Conservation (phyloP, 2,113 vertebrate species). For the Rynchops niger region DNA sequence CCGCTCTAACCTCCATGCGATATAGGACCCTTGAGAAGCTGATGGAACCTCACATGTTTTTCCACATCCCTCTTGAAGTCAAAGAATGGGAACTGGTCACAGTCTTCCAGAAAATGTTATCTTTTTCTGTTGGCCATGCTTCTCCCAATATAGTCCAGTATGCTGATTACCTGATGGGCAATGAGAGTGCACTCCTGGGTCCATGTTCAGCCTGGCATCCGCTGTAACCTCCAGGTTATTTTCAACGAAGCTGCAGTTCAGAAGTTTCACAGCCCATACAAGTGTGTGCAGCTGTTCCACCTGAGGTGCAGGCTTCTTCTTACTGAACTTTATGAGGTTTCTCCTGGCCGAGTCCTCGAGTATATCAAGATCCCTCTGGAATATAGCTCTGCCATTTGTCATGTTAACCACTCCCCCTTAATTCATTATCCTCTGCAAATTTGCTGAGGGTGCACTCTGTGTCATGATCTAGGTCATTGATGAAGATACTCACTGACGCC, state of each 20-base stretch:
- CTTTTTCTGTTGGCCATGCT: not conserved
- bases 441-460: conserved; percentile 21
- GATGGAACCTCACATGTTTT: not conserved
- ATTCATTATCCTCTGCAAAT: not conserved
- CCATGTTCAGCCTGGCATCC: not conserved
- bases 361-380: not conserved
- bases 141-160: not conserved
- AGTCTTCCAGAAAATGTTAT: not conserved
- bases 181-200: not conserved
- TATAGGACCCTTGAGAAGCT: not conserved
- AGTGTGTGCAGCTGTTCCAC: not conserved
- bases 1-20: not conserved
- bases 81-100: not conserved
- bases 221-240: not conserved
- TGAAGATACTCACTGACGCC: not conserved
- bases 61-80: not conserved
- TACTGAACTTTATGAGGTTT: not conserved
- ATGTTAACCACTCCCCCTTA: conserved; percentile 24
- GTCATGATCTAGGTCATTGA: conserved; percentile 36
- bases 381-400: not conserved
- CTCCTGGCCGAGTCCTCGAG: not conserved
- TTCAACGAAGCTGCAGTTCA: not conserved
- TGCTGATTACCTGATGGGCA: not conserved
- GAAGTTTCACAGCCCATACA: not conserved
- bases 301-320: not conserved